Percentiles rank a stretch among this genome's conserved stretches.
Evolutionary conservation across 2,888 invertebrate species (phyloP).

Genomic region (Oasisia sp.): DNA sequence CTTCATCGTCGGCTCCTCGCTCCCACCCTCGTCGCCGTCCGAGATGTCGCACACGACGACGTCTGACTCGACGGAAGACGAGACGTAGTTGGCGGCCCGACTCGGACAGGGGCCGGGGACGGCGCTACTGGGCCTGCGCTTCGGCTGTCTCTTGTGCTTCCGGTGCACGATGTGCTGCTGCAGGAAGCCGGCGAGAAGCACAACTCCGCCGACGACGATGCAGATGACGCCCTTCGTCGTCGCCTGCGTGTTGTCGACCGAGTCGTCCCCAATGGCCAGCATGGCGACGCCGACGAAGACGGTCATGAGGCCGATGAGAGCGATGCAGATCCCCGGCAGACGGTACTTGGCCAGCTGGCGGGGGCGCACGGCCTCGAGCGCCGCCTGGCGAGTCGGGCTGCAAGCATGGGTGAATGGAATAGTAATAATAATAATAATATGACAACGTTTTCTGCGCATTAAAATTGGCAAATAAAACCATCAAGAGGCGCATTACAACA

Average conservation of each 20-base stretch:
- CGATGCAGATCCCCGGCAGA: neutral
- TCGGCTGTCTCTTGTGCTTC: neutral
- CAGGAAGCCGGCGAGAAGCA: neutral
- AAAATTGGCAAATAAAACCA: no score
- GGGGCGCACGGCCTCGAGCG: neutral
- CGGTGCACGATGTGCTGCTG: conserved; percentile 6
- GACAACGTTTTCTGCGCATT: no score
- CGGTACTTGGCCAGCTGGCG: neutral
- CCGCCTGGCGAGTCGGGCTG: neutral
- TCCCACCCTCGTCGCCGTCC: neutral
- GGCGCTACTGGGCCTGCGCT: neutral
- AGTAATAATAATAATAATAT: neutral
- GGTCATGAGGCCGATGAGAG: neutral
- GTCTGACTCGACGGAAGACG: neutral
- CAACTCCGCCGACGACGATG: neutral
- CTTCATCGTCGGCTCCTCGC: neutral
- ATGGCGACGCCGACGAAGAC: neutral
- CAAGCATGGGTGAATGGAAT: neutral
- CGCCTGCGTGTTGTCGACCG: neutral
- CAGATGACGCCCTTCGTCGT: neutral
- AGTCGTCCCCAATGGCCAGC: neutral
- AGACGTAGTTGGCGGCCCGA: neutral
- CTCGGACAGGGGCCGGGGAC: neutral
- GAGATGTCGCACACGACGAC: neutral
- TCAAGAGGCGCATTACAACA: no score